Evolutionary conservation across 1,140 invertebrate genomes (phyloP).

Genomic region (Drosophila melanica): DNA sequence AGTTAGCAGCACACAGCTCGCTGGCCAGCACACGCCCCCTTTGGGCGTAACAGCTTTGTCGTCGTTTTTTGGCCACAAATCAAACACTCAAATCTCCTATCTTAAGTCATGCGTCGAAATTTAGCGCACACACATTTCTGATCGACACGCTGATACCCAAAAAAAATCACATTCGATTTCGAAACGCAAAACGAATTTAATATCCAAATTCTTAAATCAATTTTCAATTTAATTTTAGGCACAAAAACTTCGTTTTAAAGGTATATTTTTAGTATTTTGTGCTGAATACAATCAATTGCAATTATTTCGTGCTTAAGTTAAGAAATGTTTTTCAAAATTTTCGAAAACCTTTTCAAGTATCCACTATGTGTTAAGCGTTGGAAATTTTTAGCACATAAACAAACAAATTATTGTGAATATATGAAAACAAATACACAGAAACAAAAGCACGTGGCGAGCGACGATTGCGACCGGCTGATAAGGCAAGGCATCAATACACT

Average conservation of each 20-base stretch:
- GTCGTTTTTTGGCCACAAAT: slow-evolving; percentile 2
- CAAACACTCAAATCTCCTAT: background rate
- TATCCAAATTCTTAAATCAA: too few species aligned
- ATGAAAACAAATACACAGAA: slow-evolving; percentile 7
- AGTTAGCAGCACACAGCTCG: background rate
- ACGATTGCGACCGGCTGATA: slow-evolving; percentile 21
- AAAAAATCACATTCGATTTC: too few species aligned
- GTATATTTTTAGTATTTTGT: too few species aligned
- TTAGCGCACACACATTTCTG: too few species aligned
- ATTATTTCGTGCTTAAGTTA: too few species aligned
- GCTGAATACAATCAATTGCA: too few species aligned
- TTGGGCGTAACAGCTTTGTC: slow-evolving; percentile 1
- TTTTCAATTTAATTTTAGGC: too few species aligned
- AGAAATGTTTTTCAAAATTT: too few species aligned
- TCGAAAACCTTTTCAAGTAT: background rate
- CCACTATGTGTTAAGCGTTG: slow-evolving; percentile 4
- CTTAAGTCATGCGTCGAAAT: too few species aligned
- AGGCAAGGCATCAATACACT: slow-evolving; percentile 3
- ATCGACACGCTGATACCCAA: too few species aligned
- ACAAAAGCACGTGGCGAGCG: slow-evolving; percentile 37
- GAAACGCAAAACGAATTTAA: too few species aligned
- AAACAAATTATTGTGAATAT: slow-evolving; percentile 11
- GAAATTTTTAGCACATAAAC: background rate
- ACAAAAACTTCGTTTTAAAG: too few species aligned
- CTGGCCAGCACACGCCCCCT: background rate